phyloP scores from a whole-genome alignment of 1,140 invertebrate species.

The Subanguina moxae region DNA sequence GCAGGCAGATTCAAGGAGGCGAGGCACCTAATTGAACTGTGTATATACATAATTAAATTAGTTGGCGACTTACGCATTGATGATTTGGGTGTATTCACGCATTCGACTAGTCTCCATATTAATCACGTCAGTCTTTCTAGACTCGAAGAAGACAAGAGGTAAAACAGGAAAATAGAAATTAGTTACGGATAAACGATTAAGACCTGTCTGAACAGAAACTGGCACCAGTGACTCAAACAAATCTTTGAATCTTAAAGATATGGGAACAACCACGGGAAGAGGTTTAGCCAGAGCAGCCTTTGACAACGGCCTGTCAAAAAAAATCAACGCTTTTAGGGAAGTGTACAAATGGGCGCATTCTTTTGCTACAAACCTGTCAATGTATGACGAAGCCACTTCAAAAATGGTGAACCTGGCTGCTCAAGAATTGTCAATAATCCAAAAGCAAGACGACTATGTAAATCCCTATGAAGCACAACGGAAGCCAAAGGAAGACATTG shows the following conservation, averaged over 20 bases:
- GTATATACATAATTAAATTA: constrained; percentile 60
- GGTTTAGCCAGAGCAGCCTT: constrained; percentile 78
- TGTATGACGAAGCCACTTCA: too few relatives aligned
- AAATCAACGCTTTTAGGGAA: too few relatives aligned
- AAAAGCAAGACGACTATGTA: too few relatives aligned
- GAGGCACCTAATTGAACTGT: constrained; percentile 29
- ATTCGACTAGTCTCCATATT: constrained; percentile 71
- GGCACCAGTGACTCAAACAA: constrained; percentile 43
- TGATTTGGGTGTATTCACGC: constrained; percentile 71
- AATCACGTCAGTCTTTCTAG: constrained; percentile 68
- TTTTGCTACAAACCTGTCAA: too few relatives aligned
- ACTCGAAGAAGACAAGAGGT: constrained; percentile 38
- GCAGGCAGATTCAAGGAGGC: constrained; percentile 87
- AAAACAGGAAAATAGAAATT: too few relatives aligned
- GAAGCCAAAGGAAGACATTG: too few relatives aligned
- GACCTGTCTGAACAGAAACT: constrained; percentile 31
- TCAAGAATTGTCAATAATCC: too few relatives aligned
- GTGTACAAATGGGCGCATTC: too few relatives aligned
- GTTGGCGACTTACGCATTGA: constrained; percentile 61
- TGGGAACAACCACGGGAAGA: constrained; percentile 65
- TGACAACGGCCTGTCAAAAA: constrained; percentile 70
- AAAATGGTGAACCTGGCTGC: too few relatives aligned
- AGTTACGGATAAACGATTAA: too few relatives aligned
- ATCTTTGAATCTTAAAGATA: constrained; percentile 70
- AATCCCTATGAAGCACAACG: too few relatives aligned